Evolutionary conservation across 1,140 invertebrate species (phyloP).

Genomic region (Brachionus sp.): DNA sequence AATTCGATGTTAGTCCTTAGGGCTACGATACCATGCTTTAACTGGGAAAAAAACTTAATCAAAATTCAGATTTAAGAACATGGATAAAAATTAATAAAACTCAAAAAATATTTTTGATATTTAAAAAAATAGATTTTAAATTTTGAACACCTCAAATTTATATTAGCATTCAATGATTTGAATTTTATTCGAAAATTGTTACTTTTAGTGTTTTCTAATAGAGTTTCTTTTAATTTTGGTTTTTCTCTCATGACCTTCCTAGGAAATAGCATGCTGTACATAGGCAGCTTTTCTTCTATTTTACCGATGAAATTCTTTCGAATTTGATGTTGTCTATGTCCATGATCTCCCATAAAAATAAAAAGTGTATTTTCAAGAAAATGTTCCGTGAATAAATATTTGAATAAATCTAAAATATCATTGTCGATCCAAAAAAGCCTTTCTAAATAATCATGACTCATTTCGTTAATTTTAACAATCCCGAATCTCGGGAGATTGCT

Average conservation of each 20-base stretch:
- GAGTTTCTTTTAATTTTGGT: neutral
- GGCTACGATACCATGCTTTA: too few species aligned
- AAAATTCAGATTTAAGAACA: too few species aligned
- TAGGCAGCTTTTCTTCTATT: constrained; percentile 46
- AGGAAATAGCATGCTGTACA: constrained; percentile 42
- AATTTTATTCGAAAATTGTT: neutral
- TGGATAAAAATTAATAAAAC: too few species aligned
- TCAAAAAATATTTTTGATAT: too few species aligned
- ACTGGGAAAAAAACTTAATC: too few species aligned
- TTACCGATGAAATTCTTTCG: constrained; percentile 36
- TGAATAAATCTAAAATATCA: constrained; percentile 35
- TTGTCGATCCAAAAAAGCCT: constrained; percentile 41
- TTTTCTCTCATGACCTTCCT: neutral
- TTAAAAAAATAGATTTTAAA: too few species aligned
- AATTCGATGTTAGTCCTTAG: too few species aligned
- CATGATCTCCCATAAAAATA: constrained; percentile 47
- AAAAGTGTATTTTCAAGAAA: constrained; percentile 43
- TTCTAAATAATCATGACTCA: constrained; percentile 47
- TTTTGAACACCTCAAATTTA: too few species aligned
- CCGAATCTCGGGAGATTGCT: constrained; percentile 6
- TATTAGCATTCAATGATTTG: neutral
- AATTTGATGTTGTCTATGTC: constrained; percentile 28
- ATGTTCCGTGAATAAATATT: neutral
- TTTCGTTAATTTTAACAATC: constrained; percentile 43
- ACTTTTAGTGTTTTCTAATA: constrained; percentile 37